Percentiles rank a stretch among this genome's conserved stretches.
Evolutionary conservation across 2,113 vertebrate genomes (phyloP).

Genomic region (Catharus bicknelli): DNA sequence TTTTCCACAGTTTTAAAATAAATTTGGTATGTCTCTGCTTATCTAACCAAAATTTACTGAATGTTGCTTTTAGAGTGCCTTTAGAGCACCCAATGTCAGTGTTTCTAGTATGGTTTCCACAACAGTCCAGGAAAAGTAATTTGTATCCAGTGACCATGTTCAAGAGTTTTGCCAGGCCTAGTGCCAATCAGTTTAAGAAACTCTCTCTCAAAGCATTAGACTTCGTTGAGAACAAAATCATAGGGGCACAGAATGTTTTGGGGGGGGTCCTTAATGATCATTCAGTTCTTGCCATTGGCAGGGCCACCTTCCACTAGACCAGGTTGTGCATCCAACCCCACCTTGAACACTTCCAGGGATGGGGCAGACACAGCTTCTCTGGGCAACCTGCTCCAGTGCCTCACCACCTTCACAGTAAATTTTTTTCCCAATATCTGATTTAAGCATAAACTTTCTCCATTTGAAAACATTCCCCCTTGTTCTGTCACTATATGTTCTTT

Average conservation of each 20-base stretch:
- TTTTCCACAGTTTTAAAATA: neutral
- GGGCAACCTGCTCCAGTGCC: neutral
- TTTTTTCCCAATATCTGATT: neutral
- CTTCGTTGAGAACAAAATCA: neutral
- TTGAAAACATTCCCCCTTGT: neutral
- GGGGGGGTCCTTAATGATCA: neutral
- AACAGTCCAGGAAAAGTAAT: conserved; percentile 32
- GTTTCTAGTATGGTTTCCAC: conserved; percentile 59
- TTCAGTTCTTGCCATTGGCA: neutral
- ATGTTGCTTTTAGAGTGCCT: conserved; percentile 18
- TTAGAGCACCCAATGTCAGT: neutral
- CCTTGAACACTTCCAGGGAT: neutral
- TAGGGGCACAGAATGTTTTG: neutral
- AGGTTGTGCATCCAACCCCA: rapidly evolving
- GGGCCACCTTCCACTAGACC: neutral
- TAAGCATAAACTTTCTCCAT: neutral
- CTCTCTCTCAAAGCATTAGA: neutral
- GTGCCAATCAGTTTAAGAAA: conserved; percentile 8
- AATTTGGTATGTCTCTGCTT: conserved; percentile 9
- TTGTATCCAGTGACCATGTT: neutral
- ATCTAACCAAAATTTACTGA: neutral
- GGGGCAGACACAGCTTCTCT: neutral
- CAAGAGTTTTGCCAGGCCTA: conserved; percentile 29
- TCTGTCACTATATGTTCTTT: neutral
- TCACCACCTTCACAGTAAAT: neutral